These are phyloP conservation scores for Caprella mutica DNA, from an alignment of 2,888 invertebrate species.

Conservation along the genomic window DNA sequence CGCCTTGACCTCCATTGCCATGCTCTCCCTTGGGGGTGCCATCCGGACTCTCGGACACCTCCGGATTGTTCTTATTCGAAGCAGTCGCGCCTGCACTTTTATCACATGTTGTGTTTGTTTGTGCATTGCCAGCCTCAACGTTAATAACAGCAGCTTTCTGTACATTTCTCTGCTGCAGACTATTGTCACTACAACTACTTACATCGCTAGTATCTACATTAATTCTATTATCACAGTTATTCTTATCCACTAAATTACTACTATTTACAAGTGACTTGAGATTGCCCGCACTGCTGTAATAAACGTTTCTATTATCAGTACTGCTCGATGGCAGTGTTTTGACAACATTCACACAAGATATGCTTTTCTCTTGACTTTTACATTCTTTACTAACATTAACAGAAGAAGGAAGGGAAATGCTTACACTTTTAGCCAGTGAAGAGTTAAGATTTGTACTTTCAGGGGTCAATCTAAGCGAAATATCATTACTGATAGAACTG, in stretches of 20 bases:
- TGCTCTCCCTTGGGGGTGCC: constrained; percentile 34
- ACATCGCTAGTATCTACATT: constrained; percentile 18
- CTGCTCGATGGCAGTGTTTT: constrained; percentile 1
- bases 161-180: constrained; percentile 18
- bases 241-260: constrained; percentile 27
- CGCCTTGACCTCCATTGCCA: constrained; percentile 39
- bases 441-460: constrained; percentile 34
- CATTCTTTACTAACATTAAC: constrained; percentile 22
- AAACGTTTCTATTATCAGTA: neutral
- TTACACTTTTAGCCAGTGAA: constrained; percentile 21
- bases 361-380: constrained; percentile 1
- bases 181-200: neutral
- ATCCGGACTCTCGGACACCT: constrained; percentile 33
- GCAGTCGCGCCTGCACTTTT: neutral
- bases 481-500: neutral
- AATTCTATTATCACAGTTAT: constrained; percentile 16
- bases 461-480: constrained; percentile 18
- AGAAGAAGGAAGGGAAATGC: constrained; percentile 15
- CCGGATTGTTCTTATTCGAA: constrained; percentile 5
- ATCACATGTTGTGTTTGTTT: no score
- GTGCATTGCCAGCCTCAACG: no score
- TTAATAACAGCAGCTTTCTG: neutral
- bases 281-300: constrained; percentile 3
- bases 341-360: neutral
- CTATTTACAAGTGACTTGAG: constrained; percentile 9